Base-by-base conservation (phyloP, 2,888 invertebrate species). In the Conchocele bisecta region DNA sequence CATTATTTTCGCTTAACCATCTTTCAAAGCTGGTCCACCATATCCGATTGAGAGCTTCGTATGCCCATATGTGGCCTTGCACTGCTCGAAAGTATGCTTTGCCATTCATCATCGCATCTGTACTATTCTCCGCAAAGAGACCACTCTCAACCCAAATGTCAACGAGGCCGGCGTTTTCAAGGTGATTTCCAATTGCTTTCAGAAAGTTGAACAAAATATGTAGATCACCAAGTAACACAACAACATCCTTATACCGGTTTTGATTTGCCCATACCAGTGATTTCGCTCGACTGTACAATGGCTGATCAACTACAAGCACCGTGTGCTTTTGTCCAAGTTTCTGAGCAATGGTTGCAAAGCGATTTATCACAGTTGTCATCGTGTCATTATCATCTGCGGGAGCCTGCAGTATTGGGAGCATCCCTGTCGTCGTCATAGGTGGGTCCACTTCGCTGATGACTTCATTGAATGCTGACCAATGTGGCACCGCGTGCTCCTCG, bases 371-470 rank as follows among this genome's bases (percentile, higher is more conserved):
- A 7, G 67, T 67, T 6, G 56, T 53, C 7, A 72, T 51, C 15
- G 72, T 73, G 35, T 73, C 53, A 50, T 46, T 58, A 4, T 46
- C 44, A 73, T 73, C 58, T n/a, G 67, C 68, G 42, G 67, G 63
- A 44, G 67, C 61, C 29, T 57, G 59, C 17, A 70, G 33, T 26
- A 70, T 70, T 15, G 51, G 70, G 4, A 64, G 35, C 56, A 64
- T 54, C 35, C 56, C 64, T 11, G 35, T 31, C 3, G 54, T 56
- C 6, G 64, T 64, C 56, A 64, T 42, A 5, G 64, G 64, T 42
- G 33, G 64, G 41, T 37, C 42, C 11, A 33, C 35, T 2, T 1
- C 13, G 33, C 54, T 54, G 17, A 20, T 42, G 5, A 37, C 6
- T 26, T 26, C 64, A 56, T 64, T 64, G 20, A 28, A 64, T 24